These are phyloP conservation scores for Callipepla californica DNA, from an alignment of 2,113 vertebrate genomes.

Conservation along the genomic window DNA sequence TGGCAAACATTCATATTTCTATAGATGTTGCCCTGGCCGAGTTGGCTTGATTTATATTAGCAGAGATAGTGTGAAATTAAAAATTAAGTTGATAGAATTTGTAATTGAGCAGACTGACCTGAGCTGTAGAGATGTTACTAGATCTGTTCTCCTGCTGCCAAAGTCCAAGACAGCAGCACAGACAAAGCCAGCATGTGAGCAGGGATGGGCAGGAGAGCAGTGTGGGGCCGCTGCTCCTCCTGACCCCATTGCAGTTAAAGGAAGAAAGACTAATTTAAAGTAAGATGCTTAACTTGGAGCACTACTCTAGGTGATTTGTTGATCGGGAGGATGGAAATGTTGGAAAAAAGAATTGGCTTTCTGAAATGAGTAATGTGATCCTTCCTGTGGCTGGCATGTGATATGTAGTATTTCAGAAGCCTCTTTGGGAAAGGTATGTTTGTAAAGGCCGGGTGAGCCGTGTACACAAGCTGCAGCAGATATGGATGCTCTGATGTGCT, in stretches of 20 bases:
- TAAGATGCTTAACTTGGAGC: not conserved
- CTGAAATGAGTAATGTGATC: not conserved
- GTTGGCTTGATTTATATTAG: slow-evolving; percentile 79
- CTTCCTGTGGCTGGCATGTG: not conserved
- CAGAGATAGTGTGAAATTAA: slow-evolving; percentile 79
- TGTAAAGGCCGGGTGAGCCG: not conserved
- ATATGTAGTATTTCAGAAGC: not conserved
- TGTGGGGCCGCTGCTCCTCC: not conserved
- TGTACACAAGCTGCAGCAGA: not conserved
- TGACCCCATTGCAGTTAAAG: not conserved
- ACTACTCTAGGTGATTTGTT: not conserved
- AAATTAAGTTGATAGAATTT: slow-evolving; percentile 79
- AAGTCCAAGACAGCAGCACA: slow-evolving; percentile 21
- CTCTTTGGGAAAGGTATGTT: not conserved
- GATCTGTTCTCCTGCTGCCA: slow-evolving; percentile 53
- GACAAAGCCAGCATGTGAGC: slow-evolving; percentile 20
- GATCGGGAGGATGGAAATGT: not conserved
- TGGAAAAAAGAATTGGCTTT: not conserved
- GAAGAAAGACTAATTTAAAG: slow-evolving; percentile 8
- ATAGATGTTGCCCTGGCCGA: slow-evolving; percentile 14
- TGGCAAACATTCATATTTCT: slow-evolving; percentile 69
- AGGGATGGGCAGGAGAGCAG: not conserved
- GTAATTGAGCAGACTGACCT: slow-evolving; percentile 68
- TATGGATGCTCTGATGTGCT: not conserved
- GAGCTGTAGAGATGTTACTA: slow-evolving; percentile 70